Evolutionary conservation across 2,797 vertebrate species (phyloP).

Genomic region (Scarus forsteni): DNA sequence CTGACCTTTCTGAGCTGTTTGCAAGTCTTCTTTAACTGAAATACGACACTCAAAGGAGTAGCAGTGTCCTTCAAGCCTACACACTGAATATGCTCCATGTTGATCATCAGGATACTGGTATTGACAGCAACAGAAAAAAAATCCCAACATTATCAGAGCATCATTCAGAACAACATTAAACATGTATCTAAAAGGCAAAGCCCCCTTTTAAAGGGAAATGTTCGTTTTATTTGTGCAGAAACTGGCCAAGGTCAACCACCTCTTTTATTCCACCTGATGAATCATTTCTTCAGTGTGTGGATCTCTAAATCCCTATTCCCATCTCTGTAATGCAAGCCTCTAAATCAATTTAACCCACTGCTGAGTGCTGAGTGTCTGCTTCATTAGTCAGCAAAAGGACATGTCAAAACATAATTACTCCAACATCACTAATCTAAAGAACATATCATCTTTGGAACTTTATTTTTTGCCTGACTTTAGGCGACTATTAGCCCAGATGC

Average conservation of each 20-base stretch:
- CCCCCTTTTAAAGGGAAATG: background rate
- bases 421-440: background rate
- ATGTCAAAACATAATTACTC: background rate
- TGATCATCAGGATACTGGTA: too few species aligned
- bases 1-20: too few species aligned
- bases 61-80: too few species aligned
- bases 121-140: background rate
- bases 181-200: background rate
- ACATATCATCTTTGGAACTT: background rate
- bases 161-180: background rate
- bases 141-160: background rate
- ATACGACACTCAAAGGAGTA: too few species aligned
- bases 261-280: constrained; percentile 36
- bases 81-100: too few species aligned
- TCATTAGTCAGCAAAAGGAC: constrained; percentile 32
- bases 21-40: too few species aligned
- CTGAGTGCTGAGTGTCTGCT: constrained; percentile 16
- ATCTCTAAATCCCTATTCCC: constrained; percentile 36
- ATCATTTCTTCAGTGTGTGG: constrained; percentile 27
- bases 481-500: constrained; percentile 1
- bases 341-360: constrained; percentile 41
- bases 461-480: background rate
- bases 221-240: background rate
- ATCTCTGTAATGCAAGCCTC: constrained; percentile 26
- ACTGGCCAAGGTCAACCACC: background rate